Evolutionary conservation across 2,888 invertebrate genomes (phyloP), one percentile per base, ranked within the genome.

Genomic region (Leptopilina syphax): DNA sequence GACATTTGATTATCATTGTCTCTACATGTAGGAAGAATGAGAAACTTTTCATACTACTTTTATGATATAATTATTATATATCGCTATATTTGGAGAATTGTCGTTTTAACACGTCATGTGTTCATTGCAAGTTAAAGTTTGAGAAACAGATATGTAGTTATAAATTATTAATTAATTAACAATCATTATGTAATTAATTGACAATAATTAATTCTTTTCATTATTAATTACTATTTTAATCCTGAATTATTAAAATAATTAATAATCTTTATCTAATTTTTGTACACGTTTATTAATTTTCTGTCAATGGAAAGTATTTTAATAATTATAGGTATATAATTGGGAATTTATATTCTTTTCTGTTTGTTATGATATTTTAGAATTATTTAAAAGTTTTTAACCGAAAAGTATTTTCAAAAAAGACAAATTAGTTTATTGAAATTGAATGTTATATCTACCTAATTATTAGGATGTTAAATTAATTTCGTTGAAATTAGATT

Each of bases 131-230:
- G 79, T 84, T 79, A 10, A 83, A 84, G 86, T 86, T 87, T 87
- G 87, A 85, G 86, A 87, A 79, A 85, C 87, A 81, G 83, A 81
- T 70, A 13, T 68, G 13, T 60, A 50, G 50, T 41, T 68, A 6
- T 47, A 67, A 41, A 47, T 50, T 8, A 50, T 50, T 50, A 50
- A 12, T 50, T 50, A 77, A 79, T 57, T 70, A 76, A 50, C 12
- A 10, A 50, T 50, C 3, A 50, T 50, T 47, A 57, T 57, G 1
- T 54, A 54, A 54, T 54, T 54, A 12, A 54, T 54, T 54, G 54
- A 54, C 3, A 54, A 54, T 54, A 54, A 54, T 54, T 57, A 13
- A 57, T 57, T 57, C 13, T 57, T 57, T 10, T 57, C 6, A 44
- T 8, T 44, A 44, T 44, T 44, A 44, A 44, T 44, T 44, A 7